Percentiles rank a stretch among this genome's conserved stretches.
phyloP scores from a whole-genome alignment of 2,888 invertebrate species.

The Anorthoa munda region DNA sequence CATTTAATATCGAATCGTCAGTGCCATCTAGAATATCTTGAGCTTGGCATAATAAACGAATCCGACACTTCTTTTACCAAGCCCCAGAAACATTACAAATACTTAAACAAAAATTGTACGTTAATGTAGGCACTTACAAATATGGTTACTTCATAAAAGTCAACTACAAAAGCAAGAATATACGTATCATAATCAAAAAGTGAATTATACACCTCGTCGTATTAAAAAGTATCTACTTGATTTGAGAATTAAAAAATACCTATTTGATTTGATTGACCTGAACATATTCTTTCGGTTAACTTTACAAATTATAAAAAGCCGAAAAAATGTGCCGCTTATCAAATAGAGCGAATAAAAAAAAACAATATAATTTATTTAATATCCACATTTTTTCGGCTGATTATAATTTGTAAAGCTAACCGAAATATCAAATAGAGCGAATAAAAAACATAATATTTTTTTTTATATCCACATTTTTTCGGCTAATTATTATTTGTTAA shows the following conservation, averaged over 20 bases:
- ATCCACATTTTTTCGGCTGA: not conserved
- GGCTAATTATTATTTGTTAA: conserved; percentile 4
- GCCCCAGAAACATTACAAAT: not conserved
- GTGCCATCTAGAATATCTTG: not conserved
- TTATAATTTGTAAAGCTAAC: not conserved
- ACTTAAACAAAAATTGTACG: conserved; percentile 8
- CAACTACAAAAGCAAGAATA: conserved; percentile 4
- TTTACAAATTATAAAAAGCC: no score
- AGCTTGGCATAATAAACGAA: not conserved
- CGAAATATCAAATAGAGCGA: not conserved
- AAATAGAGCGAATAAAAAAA: not conserved
- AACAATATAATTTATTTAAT: no score
- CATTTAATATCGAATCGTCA: not conserved
- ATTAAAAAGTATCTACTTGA: not conserved
- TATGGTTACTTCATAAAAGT: not conserved
- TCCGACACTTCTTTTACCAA: not conserved
- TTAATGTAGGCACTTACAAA: conserved; percentile 7
- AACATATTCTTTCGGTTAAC: no score
- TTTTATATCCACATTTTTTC: not conserved
- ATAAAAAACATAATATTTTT: not conserved
- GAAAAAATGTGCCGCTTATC: no score
- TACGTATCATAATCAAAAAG: not conserved
- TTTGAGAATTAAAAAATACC: conserved; percentile 2
- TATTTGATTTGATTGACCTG: no score
- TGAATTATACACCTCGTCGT: not conserved